Percentiles rank a stretch among this genome's conserved stretches.
These are phyloP conservation scores for Kryptolebias ocellatus DNA, from an alignment of 2,797 vertebrate species.

Conservation along the genomic window DNA sequence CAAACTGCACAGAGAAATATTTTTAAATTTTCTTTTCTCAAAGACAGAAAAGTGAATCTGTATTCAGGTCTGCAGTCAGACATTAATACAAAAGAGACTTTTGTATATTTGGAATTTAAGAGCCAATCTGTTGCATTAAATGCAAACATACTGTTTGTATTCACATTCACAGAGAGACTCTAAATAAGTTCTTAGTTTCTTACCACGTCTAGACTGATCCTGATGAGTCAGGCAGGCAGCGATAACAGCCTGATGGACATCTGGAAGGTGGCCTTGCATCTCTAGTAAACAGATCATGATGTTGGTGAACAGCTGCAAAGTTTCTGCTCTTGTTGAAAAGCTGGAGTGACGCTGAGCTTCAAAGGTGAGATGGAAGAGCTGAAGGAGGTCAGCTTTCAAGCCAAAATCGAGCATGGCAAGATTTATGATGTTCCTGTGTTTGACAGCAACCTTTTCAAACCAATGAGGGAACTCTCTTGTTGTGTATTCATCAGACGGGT, in stretches of 20 bases:
- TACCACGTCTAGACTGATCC: slow-evolving; percentile 80
- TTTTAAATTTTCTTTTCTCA: too few species aligned
- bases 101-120: too few species aligned
- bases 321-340: slow-evolving; percentile 13
- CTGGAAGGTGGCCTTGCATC: slow-evolving; percentile 50
- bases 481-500: slow-evolving; percentile 51
- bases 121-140: background rate
- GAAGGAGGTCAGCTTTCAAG: slow-evolving; percentile 78
- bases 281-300: slow-evolving; percentile 85
- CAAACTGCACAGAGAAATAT: too few species aligned
- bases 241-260: slow-evolving; percentile 60
- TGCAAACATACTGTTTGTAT: background rate
- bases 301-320: slow-evolving; percentile 74
- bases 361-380: slow-evolving; percentile 81
- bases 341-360: slow-evolving; percentile 33
- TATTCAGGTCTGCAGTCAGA: too few species aligned
- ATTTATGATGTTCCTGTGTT: slow-evolving; percentile 27
- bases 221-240: slow-evolving; percentile 55
- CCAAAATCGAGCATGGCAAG: slow-evolving; percentile 73
- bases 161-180: background rate
- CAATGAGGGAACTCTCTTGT: slow-evolving; percentile 77
- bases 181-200: slow-evolving; percentile 27
- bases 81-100: too few species aligned
- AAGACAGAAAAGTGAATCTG: too few species aligned
- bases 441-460: slow-evolving; percentile 76